These are phyloP conservation scores for Gastrophysa polygoni DNA, from an alignment of 2,888 invertebrate species.

Conservation along the genomic window DNA sequence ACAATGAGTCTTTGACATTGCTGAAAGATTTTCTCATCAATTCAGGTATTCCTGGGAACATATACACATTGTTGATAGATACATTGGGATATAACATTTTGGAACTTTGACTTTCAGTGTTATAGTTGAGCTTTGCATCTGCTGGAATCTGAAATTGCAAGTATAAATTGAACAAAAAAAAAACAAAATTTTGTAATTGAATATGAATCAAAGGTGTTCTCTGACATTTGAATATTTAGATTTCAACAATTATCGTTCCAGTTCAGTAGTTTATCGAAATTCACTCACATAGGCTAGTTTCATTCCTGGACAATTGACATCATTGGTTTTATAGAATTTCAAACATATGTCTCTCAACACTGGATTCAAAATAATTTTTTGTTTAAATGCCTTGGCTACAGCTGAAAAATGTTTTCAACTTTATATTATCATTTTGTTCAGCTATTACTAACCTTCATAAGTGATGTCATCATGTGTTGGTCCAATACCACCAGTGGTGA, in stretches of 20 bases:
- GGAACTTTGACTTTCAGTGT: slow-evolving; percentile 45
- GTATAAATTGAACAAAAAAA: too few species aligned
- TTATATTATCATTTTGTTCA: neutral
- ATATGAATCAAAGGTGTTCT: too few species aligned
- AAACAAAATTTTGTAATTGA: too few species aligned
- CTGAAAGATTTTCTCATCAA: slow-evolving; percentile 58
- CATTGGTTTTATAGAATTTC: slow-evolving; percentile 55
- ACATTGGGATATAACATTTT: slow-evolving; percentile 58
- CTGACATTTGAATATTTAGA: too few species aligned
- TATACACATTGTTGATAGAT: slow-evolving; percentile 66
- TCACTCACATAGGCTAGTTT: slow-evolving; percentile 53
- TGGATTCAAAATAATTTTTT: slow-evolving; percentile 57
- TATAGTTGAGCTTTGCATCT: slow-evolving; percentile 58
- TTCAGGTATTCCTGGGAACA: slow-evolving; percentile 74
- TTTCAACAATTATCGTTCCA: too few species aligned
- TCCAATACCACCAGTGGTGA: slow-evolving; percentile 79
- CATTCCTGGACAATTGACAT: slow-evolving; percentile 56
- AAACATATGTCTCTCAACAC: slow-evolving; percentile 58
- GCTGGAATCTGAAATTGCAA: slow-evolving; percentile 61
- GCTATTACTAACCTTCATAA: slow-evolving; percentile 66
- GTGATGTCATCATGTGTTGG: slow-evolving; percentile 82
- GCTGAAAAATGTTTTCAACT: slow-evolving; percentile 49
- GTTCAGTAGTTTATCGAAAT: too few species aligned
- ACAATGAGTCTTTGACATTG: slow-evolving; percentile 51
- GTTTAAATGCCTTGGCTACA: slow-evolving; percentile 63